Evolutionary conservation across 2,888 invertebrate genomes (phyloP).

Genomic region (Ichneumoninae sp.): DNA sequence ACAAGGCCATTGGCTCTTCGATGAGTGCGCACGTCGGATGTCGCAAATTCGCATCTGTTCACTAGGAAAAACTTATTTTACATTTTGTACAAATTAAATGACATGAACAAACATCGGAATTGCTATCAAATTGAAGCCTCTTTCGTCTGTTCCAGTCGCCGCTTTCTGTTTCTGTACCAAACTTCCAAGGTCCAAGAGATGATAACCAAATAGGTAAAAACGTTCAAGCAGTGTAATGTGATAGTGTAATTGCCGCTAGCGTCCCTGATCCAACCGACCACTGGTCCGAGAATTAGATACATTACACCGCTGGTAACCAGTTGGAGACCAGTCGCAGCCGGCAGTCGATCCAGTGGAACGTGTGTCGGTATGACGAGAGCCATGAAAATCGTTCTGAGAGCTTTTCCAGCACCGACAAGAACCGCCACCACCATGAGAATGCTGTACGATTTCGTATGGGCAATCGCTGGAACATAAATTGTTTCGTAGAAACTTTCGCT

Average conservation of each 20-base stretch:
- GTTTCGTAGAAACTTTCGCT: not conserved
- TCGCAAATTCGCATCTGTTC: not conserved
- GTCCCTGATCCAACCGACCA: conserved; percentile 89
- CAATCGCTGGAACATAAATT: conserved; percentile 85
- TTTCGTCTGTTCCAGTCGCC: conserved; percentile 14
- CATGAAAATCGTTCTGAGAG: conserved; percentile 90
- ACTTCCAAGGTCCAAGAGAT: conserved; percentile 88
- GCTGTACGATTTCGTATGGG: conserved; percentile 87
- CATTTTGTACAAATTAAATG: not conserved
- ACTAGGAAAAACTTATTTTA: not conserved
- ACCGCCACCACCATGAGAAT: conserved; percentile 87
- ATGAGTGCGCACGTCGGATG: not conserved
- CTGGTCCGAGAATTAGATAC: conserved; percentile 87
- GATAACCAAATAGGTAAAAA: conserved; percentile 88
- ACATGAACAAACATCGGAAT: not conserved
- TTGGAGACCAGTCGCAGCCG: conserved; percentile 90
- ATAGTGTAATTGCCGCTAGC: conserved; percentile 86
- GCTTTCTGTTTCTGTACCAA: conserved; percentile 74
- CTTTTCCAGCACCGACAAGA: conserved; percentile 90
- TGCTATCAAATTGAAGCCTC: conserved; percentile 12
- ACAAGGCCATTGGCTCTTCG: not conserved
- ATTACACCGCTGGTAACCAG: conserved; percentile 88
- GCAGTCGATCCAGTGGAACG: conserved; percentile 89
- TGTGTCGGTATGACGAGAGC: conserved; percentile 90
- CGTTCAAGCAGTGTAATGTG: conserved; percentile 88